These are phyloP conservation scores for Paralichthys olivaceus DNA, from an alignment of 2,113 vertebrate species.

Conservation along the genomic window DNA sequence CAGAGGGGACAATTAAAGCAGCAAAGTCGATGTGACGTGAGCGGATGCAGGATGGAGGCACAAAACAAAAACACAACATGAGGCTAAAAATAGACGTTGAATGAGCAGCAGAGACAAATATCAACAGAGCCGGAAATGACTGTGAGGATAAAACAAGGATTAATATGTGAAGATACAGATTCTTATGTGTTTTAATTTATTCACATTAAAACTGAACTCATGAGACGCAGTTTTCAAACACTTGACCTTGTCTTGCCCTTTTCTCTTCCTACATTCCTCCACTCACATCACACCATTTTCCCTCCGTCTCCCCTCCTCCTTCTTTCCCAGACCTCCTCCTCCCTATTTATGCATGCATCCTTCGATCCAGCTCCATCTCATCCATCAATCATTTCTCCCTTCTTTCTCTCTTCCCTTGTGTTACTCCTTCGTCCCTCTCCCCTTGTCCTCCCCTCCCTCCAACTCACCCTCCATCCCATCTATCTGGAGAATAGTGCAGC, in stretches of 20 bases:
- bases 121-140: neutral
- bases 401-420: neutral
- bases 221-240: neutral
- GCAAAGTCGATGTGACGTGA: neutral
- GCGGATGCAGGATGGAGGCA: neutral
- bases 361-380: constrained; percentile 41
- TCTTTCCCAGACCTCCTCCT: neutral
- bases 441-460: constrained; percentile 7
- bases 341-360: constrained; percentile 45
- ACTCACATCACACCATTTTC: constrained; percentile 6
- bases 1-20: neutral
- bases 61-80: neutral
- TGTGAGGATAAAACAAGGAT: neutral
- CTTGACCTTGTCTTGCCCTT: constrained; percentile 22
- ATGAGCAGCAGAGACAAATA: neutral
- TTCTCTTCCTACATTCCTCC: constrained; percentile 26
- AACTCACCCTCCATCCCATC: constrained; percentile 50
- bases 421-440: neutral
- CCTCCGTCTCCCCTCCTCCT: constrained; percentile 16
- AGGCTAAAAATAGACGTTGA: constrained; percentile 26
- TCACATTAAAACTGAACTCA: too few species aligned
- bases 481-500: constrained; percentile 76
- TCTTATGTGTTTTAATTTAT: neutral
- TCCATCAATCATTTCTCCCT: constrained; percentile 45
- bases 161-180: neutral